These are phyloP conservation scores for Gobio occitaniae DNA, from an alignment of 2,797 vertebrate species.

Conservation along the genomic window DNA sequence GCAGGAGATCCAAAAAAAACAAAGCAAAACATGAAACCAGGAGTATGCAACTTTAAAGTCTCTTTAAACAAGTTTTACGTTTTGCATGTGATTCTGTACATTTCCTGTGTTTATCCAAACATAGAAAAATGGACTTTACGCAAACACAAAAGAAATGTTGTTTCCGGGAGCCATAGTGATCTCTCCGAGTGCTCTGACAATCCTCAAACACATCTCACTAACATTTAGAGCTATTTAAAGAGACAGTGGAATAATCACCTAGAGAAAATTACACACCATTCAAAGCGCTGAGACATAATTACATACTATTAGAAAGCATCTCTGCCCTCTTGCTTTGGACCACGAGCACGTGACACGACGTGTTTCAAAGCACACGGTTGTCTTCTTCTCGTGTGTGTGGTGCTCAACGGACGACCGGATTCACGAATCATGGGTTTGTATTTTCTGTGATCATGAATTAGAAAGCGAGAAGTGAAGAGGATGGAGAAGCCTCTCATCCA, in stretches of 20 bases:
- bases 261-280: slow-evolving; percentile 22
- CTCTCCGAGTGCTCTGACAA: neutral
- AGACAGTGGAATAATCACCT: slow-evolving; percentile 22
- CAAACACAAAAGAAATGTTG: neutral
- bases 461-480: slow-evolving; percentile 54
- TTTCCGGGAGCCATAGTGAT: neutral
- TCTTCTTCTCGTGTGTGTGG: slow-evolving; percentile 33
- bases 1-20: no score
- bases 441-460: slow-evolving; percentile 68
- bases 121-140: neutral
- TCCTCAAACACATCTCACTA: slow-evolving; percentile 1
- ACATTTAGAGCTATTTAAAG: slow-evolving; percentile 24
- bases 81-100: neutral
- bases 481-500: slow-evolving; percentile 73
- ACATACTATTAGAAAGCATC: slow-evolving; percentile 29
- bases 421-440: slow-evolving; percentile 58
- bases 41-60: neutral
- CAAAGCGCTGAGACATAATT: slow-evolving; percentile 34
- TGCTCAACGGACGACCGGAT: slow-evolving; percentile 58
- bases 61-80: neutral
- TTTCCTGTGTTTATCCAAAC: neutral
- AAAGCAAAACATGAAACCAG: no score
- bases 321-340: neutral
- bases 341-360: slow-evolving; percentile 1
- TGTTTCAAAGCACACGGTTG: neutral